Evolutionary conservation across 2,888 invertebrate species (phyloP), one percentile per base, ranked within the genome.

Genomic region (Esperia sulphurella): DNA sequence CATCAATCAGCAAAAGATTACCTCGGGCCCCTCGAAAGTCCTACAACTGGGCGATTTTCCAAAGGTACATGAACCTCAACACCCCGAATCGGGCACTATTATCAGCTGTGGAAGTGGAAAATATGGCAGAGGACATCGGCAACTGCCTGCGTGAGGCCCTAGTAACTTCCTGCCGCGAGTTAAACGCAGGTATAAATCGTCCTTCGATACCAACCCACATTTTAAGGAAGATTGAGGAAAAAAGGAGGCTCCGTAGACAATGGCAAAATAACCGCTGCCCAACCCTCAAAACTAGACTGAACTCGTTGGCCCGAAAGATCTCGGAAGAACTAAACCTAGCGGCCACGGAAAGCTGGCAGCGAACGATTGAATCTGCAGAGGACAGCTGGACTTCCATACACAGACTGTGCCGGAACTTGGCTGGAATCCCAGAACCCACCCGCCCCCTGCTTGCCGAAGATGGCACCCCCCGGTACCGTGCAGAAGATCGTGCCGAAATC

Each of bases 401-500:
- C 33, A 43, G 14, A 31, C 43, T 43, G 1, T 31, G 30, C 8
- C 43, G 33, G 12, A 6, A 13, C 2, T 6, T 43, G 3, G 2
- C 7, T 8, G 14, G 33, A 8, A 43, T 31, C 12, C 31, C 33
- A 10, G 7, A 3, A 8, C 43, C 43, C 3, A 37, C 14, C 10
- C 35, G 31, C 13, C 43, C 45, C 3, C 37, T 43, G 1, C 21
- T 35, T 13, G 14, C 33, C 7, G 14, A 9, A 14, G 43, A 43
- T 21, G 35, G 43, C 8, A 43, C n/a, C 21, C 43, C 14, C 3
- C 35, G 43, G 1, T 43, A 43, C 43, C 6, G 43, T 4, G 43
- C 43, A 10, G 43, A 43, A 43, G 43, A 43, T 21, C 35, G 43
- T 1, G 43, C 43, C 7, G 43, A 43, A 21, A 33, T 43, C 5